These are phyloP conservation scores for Oscheius sp. DNA, from an alignment of 2,888 invertebrate genomes.

Conservation along the genomic window DNA sequence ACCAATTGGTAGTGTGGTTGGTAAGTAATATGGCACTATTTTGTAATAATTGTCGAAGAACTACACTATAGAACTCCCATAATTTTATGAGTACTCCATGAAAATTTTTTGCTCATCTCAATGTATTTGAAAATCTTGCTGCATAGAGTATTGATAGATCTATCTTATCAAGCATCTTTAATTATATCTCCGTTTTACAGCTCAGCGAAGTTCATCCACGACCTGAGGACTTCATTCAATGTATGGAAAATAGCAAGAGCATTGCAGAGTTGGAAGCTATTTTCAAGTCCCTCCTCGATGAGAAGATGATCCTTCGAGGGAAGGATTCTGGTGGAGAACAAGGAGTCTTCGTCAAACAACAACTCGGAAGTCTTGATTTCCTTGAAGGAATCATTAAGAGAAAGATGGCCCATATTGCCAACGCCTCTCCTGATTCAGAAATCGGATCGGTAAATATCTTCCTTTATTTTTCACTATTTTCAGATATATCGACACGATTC, in stretches of 20 bases:
- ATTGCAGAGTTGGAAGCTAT: slow-evolving; percentile 85
- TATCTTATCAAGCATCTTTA: neutral
- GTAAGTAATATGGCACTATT: too few species aligned
- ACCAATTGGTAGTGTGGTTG: slow-evolving; percentile 86
- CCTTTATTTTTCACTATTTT: neutral
- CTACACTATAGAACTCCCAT: too few species aligned
- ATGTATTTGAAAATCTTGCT: too few species aligned
- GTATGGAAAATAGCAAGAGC: slow-evolving; percentile 82
- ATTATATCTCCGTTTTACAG: slow-evolving; percentile 73
- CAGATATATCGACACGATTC: slow-evolving; percentile 4
- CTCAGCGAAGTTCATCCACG: slow-evolving; percentile 82
- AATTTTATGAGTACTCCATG: too few species aligned
- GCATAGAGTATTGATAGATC: too few species aligned
- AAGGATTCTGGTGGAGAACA: slow-evolving; percentile 86
- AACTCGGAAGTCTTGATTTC: slow-evolving; percentile 84
- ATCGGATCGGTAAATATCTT: slow-evolving; percentile 26
- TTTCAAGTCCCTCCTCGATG: slow-evolving; percentile 82
- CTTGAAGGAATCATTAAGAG: slow-evolving; percentile 75
- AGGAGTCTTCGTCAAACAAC: slow-evolving; percentile 84
- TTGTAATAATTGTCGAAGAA: too few species aligned
- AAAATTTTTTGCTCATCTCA: too few species aligned
- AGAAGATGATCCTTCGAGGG: slow-evolving; percentile 81
- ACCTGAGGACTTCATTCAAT: slow-evolving; percentile 85
- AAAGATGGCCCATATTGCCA: slow-evolving; percentile 71
- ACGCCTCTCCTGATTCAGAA: slow-evolving; percentile 28